Evolutionary conservation across 1,140 invertebrate species (phyloP).

Genomic region (Glossosoma conforme): DNA sequence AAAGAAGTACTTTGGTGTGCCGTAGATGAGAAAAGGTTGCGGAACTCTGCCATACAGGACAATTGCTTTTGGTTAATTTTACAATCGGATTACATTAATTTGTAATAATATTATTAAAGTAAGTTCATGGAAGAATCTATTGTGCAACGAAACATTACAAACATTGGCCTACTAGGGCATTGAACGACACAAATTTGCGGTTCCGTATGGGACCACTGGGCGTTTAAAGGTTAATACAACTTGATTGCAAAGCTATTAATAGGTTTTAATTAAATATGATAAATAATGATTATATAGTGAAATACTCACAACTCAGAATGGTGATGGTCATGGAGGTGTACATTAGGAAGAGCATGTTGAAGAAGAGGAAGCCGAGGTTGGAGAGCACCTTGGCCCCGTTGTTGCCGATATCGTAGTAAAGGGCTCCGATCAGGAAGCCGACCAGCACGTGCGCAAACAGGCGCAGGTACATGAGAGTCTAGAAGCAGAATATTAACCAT

Average conservation of each 20-base stretch:
- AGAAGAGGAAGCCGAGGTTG: slow-evolving; percentile 95
- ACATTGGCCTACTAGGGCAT: too few relatives aligned
- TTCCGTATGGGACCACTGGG: not conserved
- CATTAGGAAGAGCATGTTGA: slow-evolving; percentile 97
- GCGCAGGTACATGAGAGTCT: slow-evolving; percentile 93
- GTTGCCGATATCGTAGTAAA: slow-evolving; percentile 91
- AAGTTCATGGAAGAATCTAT: too few relatives aligned
- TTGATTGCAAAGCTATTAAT: not conserved
- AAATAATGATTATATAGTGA: not conserved
- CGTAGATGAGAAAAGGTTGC: too few relatives aligned
- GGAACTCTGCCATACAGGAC: too few relatives aligned
- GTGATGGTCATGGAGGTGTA: slow-evolving; percentile 98
- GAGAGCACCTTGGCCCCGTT: slow-evolving; percentile 92
- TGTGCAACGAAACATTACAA: too few relatives aligned
- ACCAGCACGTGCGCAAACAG: slow-evolving; percentile 89
- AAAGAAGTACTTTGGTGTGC: too few relatives aligned
- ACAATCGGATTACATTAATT: too few relatives aligned
- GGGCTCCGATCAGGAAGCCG: slow-evolving; percentile 84
- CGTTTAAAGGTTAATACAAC: not conserved
- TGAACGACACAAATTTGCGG: too few relatives aligned
- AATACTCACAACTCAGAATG: slow-evolving; percentile 86
- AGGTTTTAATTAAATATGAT: too few relatives aligned
- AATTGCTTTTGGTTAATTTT: too few relatives aligned
- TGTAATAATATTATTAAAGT: too few relatives aligned
- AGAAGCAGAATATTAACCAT: slow-evolving; percentile 36